These are phyloP conservation scores for Verasper variegatus DNA, from an alignment of 2,113 vertebrate species.

Conservation along the genomic window DNA sequence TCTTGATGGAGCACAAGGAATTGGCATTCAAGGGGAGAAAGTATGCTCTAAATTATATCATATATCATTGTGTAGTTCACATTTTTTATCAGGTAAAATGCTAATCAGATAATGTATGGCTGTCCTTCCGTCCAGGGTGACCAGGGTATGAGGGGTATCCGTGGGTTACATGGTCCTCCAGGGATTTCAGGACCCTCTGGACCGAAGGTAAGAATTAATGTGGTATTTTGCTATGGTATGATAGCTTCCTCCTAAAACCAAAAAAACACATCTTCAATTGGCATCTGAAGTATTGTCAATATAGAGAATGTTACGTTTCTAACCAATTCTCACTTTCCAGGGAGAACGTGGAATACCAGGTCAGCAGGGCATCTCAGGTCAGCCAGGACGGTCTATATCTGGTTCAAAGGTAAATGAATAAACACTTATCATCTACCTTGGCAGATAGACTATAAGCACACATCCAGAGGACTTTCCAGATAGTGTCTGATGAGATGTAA, in stretches of 20 bases:
- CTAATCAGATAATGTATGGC: conserved; percentile 32
- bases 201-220: conserved; percentile 83
- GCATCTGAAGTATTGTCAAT: background rate
- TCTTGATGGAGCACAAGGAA: conserved; percentile 84
- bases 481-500: conserved; percentile 20
- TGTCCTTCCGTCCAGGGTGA: conserved; percentile 83
- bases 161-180: conserved; percentile 87
- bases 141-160: conserved; percentile 89
- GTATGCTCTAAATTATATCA: conserved; percentile 61
- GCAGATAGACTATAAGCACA: conserved; percentile 29
- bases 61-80: background rate
- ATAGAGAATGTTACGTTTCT: background rate
- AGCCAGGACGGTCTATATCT: conserved; percentile 86
- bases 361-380: conserved; percentile 86
- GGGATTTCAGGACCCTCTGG: conserved; percentile 87
- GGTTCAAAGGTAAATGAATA: conserved; percentile 90
- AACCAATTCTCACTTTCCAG: conserved; percentile 71
- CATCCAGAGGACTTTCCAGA: conserved; percentile 27
- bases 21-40: conserved; percentile 91
- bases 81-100: background rate
- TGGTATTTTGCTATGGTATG: background rate
- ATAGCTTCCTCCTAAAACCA: background rate
- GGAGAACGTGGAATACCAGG: conserved; percentile 89
- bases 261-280: background rate
- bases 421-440: conserved; percentile 3